phyloP scores from a whole-genome alignment of 2,113 vertebrate genomes.

The Suricata suricatta region DNA sequence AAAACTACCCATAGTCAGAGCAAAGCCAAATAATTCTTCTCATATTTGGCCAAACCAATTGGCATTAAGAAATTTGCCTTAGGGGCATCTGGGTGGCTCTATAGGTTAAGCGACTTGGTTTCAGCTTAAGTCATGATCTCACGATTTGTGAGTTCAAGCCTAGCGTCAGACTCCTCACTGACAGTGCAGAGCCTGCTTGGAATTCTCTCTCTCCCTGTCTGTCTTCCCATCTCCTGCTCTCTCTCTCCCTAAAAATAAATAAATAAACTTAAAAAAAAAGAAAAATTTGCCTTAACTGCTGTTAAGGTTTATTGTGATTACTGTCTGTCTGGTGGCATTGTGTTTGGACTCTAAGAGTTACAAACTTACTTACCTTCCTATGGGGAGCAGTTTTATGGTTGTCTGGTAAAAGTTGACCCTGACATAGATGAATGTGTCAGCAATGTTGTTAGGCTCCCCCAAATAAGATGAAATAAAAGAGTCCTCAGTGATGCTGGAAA shows the following conservation, averaged over 20 bases:
- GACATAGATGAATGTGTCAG: not conserved
- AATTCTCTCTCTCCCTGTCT: no score
- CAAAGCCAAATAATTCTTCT: not conserved
- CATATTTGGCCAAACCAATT: not conserved
- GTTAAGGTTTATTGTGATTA: not conserved
- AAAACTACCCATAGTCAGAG: not conserved
- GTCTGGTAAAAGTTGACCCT: not conserved
- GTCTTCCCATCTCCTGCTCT: no score
- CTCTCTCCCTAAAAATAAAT: no score
- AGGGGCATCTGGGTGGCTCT: not conserved
- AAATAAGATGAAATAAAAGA: not conserved
- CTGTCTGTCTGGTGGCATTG: not conserved
- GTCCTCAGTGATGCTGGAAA: not conserved
- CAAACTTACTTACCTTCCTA: not conserved
- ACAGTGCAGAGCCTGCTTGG: no score
- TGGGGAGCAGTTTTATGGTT: not conserved
- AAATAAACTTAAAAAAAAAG: no score
- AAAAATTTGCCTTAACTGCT: not conserved
- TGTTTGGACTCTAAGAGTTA: not conserved
- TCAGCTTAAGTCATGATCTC: no score
- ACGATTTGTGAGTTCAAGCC: no score
- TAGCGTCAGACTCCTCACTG: no score
- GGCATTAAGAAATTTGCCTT: not conserved
- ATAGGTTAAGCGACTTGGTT: no score
- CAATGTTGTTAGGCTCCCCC: not conserved